Evolutionary conservation across 2,113 vertebrate genomes (phyloP).

Genomic region (Colistium nudipinnis): DNA sequence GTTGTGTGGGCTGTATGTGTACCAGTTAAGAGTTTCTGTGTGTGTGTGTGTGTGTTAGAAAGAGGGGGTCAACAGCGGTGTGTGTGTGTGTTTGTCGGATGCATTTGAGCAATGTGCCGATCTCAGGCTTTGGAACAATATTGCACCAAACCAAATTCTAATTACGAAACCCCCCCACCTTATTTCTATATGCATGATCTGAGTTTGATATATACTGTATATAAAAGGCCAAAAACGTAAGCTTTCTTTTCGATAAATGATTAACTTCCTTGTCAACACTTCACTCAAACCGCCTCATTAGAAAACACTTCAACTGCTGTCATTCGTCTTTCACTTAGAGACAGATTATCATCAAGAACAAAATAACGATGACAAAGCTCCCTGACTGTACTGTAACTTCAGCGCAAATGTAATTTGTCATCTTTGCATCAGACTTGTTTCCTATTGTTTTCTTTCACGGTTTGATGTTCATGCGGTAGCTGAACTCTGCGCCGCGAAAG

Average conservation of each 20-base stretch:
- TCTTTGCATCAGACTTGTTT: not conserved
- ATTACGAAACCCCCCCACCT: not conserved
- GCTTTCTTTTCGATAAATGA: not conserved
- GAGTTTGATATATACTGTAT: not conserved
- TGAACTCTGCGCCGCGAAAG: not conserved
- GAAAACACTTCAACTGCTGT: not conserved
- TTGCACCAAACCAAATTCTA: accelerated
- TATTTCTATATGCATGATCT: not conserved
- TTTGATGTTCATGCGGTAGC: not conserved
- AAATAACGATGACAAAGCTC: not conserved
- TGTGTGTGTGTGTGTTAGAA: constrained; percentile 4
- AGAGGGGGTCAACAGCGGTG: not conserved
- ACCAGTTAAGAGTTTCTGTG: not conserved
- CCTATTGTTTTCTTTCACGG: not conserved
- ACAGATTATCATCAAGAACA: not conserved
- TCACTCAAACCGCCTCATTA: not conserved
- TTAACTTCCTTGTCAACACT: not conserved
- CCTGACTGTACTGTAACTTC: no score
- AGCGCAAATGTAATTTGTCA: not conserved
- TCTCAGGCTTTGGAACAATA: constrained; percentile 42
- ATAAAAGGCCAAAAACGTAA: not conserved
- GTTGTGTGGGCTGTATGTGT: constrained; percentile 25
- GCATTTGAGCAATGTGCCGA: constrained; percentile 44
- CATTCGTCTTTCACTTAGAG: not conserved
- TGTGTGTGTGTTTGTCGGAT: no score